Evolutionary conservation across 2,888 invertebrate genomes (phyloP), one percentile per base, ranked within the genome.

Genomic region (Melitaea athalia): DNA sequence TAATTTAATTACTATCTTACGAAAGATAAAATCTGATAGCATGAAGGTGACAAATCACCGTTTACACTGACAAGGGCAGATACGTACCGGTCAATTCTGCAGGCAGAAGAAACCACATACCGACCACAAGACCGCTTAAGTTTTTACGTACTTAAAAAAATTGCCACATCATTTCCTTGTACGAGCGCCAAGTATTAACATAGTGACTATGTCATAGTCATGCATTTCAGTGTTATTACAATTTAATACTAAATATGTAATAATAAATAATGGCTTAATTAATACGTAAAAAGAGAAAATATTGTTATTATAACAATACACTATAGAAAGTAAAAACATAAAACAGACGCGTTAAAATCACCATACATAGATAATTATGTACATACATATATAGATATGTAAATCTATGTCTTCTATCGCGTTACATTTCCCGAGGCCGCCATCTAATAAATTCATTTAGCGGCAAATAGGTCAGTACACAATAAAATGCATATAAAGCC

Each of bases 401-500:
- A 65, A 64, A 68, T 68, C 64, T 61, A 53, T 61, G 57, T 57
- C 68, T 43, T 50, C 60, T 65, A 43, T 24, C 61, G 59, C 53
- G 52, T 63, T 68, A 64, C 64, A 63, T 68, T 72, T 57, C 61
- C 69, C 63, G 63, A 61, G 69, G 63, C 69, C 42, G 63, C 59
- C 69, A 60, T 52, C 63, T 69, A 71, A 68, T 68, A 66, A 69
- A 66, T 63, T 59, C 69, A 63, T 71, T 72, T 64, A 67, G 49
- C 57, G 50, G 55, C 62, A 64, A 72, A 72, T 70, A 64, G 73
- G 73, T 69, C 69, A 68, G 66, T 61, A 68, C 62, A 72, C 59
- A 70, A 73, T 65, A 71, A 69, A 69, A 67, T 69, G 70, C 68
- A 71, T 70, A 71, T 69, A 70, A 72, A 72, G 65, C 57, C 65